phyloP scores from a whole-genome alignment of 2,797 vertebrate genomes.

The Muraenolepis orangiensis region DNA sequence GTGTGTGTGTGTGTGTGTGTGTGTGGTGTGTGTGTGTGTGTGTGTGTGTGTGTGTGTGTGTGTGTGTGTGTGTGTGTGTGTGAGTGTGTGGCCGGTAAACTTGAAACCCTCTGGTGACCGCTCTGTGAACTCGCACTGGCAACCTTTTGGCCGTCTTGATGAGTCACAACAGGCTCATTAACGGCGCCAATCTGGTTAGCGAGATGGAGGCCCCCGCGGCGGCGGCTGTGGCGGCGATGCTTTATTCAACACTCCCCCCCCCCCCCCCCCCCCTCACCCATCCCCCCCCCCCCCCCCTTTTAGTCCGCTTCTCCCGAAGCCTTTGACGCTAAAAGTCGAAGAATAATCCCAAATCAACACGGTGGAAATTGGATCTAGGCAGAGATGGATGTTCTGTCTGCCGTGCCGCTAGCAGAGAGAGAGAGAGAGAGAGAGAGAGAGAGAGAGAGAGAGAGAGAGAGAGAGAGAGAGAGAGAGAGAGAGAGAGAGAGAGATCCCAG shows the following conservation, averaged over 20 bases:
- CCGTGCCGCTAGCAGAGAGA: slow-evolving; percentile 48
- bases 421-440: neutral
- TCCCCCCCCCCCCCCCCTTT: no score
- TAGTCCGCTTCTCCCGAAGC: slow-evolving; percentile 15
- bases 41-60: neutral
- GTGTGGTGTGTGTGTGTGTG: no score
- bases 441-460: no score
- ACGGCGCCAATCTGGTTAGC: slow-evolving; percentile 10
- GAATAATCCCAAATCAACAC: slow-evolving; percentile 57
- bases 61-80: neutral
- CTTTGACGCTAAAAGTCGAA: slow-evolving; percentile 37
- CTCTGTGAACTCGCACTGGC: neutral
- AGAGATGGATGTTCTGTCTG: slow-evolving; percentile 48
- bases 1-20: no score
- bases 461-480: no score
- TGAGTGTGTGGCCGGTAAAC: neutral
- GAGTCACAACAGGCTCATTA: neutral
- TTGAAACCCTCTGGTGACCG: neutral
- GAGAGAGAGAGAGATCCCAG: no score
- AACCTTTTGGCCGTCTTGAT: neutral
- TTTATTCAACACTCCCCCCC: neutral
- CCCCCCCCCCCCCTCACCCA: no score
- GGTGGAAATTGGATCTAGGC: slow-evolving; percentile 62
- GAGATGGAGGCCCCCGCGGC: slow-evolving; percentile 10
- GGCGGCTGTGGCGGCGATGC: neutral